phyloP scores from a whole-genome alignment of 1,140 invertebrate genomes.

The Atta texana region DNA sequence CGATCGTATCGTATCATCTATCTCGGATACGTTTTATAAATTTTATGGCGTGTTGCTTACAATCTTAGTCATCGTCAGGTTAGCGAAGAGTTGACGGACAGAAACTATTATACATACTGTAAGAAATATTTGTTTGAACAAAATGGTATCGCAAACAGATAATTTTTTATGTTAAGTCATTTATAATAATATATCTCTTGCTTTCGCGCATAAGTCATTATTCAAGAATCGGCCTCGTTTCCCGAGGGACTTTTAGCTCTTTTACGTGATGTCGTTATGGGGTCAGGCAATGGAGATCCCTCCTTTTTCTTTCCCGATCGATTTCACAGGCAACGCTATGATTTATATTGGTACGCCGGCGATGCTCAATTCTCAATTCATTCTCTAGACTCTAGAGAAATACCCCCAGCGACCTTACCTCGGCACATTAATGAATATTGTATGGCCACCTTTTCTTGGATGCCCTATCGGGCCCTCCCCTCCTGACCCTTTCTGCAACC shows the following conservation, averaged over 20 bases:
- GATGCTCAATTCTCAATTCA: slow-evolving; percentile 51
- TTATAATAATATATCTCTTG: slow-evolving; percentile 14
- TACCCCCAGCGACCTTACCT: slow-evolving; percentile 78
- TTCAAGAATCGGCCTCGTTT: slow-evolving; percentile 40
- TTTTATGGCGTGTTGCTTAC: slow-evolving; percentile 38
- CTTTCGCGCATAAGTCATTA: background rate
- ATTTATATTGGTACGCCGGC: slow-evolving; percentile 41
- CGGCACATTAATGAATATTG: slow-evolving; percentile 80
- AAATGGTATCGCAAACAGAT: background rate
- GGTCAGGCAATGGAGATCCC: background rate
- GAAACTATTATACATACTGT: background rate
- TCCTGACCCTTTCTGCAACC: slow-evolving; percentile 11
- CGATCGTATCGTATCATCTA: slow-evolving; percentile 40
- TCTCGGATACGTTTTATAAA: slow-evolving; percentile 16
- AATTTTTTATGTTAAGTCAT: slow-evolving; percentile 5
- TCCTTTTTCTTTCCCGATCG: background rate
- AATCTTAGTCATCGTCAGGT: slow-evolving; percentile 5
- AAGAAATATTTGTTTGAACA: background rate
- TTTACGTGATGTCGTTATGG: slow-evolving; percentile 43
- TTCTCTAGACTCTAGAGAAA: slow-evolving; percentile 60
- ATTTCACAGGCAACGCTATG: slow-evolving; percentile 40
- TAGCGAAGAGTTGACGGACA: background rate
- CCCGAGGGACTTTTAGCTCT: slow-evolving; percentile 27
- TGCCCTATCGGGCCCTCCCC: slow-evolving; percentile 57
- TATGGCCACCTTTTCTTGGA: slow-evolving; percentile 71